Base-by-base conservation (phyloP, 2,888 invertebrate species). In the Tinea pellionella region DNA sequence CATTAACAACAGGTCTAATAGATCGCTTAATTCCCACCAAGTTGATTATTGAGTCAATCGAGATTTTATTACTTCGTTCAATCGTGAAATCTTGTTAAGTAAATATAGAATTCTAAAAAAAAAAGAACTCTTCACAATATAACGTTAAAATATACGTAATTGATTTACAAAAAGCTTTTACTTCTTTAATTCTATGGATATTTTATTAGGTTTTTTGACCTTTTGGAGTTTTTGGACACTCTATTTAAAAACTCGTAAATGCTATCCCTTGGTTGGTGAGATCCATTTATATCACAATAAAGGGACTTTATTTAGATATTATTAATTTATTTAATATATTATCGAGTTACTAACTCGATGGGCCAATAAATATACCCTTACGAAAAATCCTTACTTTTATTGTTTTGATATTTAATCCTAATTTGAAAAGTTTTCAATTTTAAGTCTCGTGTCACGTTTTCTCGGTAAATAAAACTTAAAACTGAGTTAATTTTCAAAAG, bases 1-100 rank as follows among this genome's bases (percentile, higher is more conserved):
- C 6, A 24, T 24, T 24, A 3, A 6, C 2, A 3, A 24, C 24
- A 6, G 6, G 24, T 24, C 6, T 24, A 24, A 24, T 6, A 24
- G 24, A 24, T 24, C 2, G 24, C 6, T 24, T 3, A 24, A 24
- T 24, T 24, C 24, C 24, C 24, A 24, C 24, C 24, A 24, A 24
- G 24, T 24, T 6, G 6, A 6, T 24, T 24, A 24, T 24, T 24
- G 60, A 57, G 61, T 62, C 62, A 13, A 13, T 61, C 55, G 51
- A 61, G 60, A 62, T 63, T 62, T 60, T 59, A 59, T 61, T 56
- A 59, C 59, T 61, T 61, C 37, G 30, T 29, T 56, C 58, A 41
- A 60, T 60, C 55, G 53, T 24, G 24, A 53, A 53, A 11, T 53
- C 53, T 53, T 53, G 53, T 24, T 18, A 53, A 53, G 24, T 53